These are phyloP conservation scores for Pogonophryne albipinna DNA, from an alignment of 2,797 vertebrate species.

Conservation along the genomic window DNA sequence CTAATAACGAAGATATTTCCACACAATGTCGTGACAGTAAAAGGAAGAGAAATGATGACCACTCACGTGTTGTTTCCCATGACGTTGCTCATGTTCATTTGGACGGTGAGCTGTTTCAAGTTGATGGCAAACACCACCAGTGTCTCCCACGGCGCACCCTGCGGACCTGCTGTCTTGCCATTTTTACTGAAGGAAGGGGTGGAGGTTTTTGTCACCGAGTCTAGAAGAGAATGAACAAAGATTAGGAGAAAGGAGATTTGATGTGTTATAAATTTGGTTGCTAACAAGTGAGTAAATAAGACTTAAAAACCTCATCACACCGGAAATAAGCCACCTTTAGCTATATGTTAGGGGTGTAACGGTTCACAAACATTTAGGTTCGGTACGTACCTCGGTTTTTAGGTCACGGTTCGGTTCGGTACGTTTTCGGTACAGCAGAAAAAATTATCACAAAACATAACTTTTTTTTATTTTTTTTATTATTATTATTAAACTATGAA, in stretches of 20 bases:
- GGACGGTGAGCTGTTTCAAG: conserved; percentile 95
- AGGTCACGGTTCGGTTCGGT: too few relatives aligned
- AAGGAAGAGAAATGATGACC: neutral
- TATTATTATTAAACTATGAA: too few relatives aligned
- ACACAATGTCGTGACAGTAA: neutral
- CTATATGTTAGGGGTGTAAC: too few relatives aligned
- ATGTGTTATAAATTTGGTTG: too few relatives aligned
- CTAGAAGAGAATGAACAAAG: conserved; percentile 66
- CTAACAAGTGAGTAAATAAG: too few relatives aligned
- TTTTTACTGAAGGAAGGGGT: conserved; percentile 92
- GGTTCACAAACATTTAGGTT: too few relatives aligned
- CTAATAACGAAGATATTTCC: neutral
- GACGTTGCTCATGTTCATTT: conserved; percentile 99
- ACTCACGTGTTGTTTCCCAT: conserved; percentile 99
- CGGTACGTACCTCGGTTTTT: too few relatives aligned
- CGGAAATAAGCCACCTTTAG: too few relatives aligned
- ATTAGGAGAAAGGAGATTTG: neutral
- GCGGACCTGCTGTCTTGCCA: conserved; percentile 91
- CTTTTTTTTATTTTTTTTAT: too few relatives aligned
- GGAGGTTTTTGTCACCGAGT: conserved; percentile 93
- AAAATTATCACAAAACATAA: too few relatives aligned
- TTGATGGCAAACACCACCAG: conserved; percentile 99
- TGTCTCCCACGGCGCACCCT: conserved; percentile 97
- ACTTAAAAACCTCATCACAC: too few relatives aligned
- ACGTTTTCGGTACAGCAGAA: too few relatives aligned